Percentiles rank a stretch among this genome's conserved stretches.
These are phyloP conservation scores for Aphodius sticticus DNA, from an alignment of 2,888 invertebrate species.

Conservation along the genomic window DNA sequence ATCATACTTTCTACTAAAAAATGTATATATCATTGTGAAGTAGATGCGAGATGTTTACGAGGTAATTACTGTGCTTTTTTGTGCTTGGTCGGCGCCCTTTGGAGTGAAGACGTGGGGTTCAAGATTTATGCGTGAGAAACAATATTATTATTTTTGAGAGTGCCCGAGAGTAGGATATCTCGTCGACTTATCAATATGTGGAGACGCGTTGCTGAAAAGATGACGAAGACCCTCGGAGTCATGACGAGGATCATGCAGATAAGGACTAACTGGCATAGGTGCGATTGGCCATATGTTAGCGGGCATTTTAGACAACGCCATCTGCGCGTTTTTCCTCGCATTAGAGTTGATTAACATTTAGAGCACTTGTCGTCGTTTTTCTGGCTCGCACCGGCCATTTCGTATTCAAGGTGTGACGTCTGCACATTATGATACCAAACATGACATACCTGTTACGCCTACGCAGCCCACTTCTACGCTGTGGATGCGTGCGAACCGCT, in stretches of 20 bases:
- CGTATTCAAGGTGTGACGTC: slow-evolving; percentile 47
- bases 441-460: slow-evolving; percentile 52
- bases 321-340: slow-evolving; percentile 15
- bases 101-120: neutral
- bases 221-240: neutral
- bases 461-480: slow-evolving; percentile 37
- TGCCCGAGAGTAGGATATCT: slow-evolving; percentile 10
- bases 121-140: slow-evolving; percentile 20
- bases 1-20: no score
- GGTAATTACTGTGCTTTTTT: slow-evolving; percentile 18
- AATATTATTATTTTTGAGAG: slow-evolving; percentile 23
- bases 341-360: slow-evolving; percentile 26
- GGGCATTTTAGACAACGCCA: slow-evolving; percentile 24
- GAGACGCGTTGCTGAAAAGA: slow-evolving; percentile 16
- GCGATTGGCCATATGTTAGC: slow-evolving; percentile 28
- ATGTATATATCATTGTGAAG: neutral
- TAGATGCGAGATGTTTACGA: slow-evolving; percentile 7
- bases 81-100: neutral
- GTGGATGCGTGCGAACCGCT: slow-evolving; percentile 24
- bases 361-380: slow-evolving; percentile 10
- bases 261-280: slow-evolving; percentile 28
- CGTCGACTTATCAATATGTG: slow-evolving; percentile 17
- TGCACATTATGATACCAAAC: slow-evolving; percentile 47
- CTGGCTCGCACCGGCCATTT: slow-evolving; percentile 39
- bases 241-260: slow-evolving; percentile 20